phyloP scores from a whole-genome alignment of 2,113 vertebrate genomes.

The Ictalurus punctatus region DNA sequence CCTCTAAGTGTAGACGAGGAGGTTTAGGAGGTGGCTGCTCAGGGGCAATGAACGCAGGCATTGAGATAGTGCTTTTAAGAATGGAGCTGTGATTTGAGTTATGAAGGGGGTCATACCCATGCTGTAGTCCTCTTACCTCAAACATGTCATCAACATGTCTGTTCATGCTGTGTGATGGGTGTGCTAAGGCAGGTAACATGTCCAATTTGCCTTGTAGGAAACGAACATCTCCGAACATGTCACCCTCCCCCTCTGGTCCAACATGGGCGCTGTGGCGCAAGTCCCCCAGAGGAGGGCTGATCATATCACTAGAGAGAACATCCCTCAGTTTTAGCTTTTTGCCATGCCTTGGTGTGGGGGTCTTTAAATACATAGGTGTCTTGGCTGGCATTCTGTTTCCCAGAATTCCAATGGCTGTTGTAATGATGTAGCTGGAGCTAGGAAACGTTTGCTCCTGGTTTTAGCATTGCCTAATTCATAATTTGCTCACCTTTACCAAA shows the following conservation, averaged over 20 bases:
- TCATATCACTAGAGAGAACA: constrained; percentile 80
- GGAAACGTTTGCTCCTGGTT: constrained; percentile 18
- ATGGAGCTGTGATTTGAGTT: constrained; percentile 59
- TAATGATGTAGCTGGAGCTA: constrained; percentile 18
- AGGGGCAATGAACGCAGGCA: constrained; percentile 72
- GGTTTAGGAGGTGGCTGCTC: constrained; percentile 81
- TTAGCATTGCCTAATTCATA: constrained; percentile 36
- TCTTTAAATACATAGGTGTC: constrained; percentile 81
- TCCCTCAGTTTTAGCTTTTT: constrained; percentile 76
- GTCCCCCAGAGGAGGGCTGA: constrained; percentile 81
- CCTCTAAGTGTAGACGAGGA: constrained; percentile 76
- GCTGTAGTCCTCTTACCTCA: constrained; percentile 41
- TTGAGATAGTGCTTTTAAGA: constrained; percentile 75
- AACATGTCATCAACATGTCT: constrained; percentile 47
- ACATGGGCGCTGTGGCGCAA: constrained; percentile 81
- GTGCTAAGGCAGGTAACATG: constrained; percentile 69
- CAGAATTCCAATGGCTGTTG: constrained; percentile 22
- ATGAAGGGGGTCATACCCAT: constrained; percentile 60
- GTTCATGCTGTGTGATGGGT: constrained; percentile 60
- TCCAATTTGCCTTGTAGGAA: constrained; percentile 79
- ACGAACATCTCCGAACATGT: constrained; percentile 82
- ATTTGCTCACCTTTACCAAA: not conserved
- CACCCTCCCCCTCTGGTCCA: constrained; percentile 71
- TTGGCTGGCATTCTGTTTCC: constrained; percentile 78
- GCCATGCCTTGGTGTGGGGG: constrained; percentile 75